Conservation (phyloP, 2,888 invertebrate genomes). For the Torymus aiolomorphi region DNA sequence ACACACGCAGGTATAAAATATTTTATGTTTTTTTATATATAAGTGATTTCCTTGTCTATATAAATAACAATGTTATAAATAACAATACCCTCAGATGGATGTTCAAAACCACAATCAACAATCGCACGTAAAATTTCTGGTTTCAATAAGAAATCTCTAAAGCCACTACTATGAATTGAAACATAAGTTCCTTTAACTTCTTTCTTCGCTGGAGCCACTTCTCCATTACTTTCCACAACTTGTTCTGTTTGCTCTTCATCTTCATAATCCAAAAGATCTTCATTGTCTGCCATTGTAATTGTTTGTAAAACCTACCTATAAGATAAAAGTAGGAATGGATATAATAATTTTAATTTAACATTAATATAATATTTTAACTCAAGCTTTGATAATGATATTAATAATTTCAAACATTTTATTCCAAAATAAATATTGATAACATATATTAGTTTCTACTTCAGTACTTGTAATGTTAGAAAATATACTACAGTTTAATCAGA, state of each 20-base stretch:
- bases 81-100: slow-evolving; percentile 95
- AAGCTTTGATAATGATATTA: too few relatives aligned
- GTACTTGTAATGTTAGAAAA: too few relatives aligned
- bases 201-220: slow-evolving; percentile 84
- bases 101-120: slow-evolving; percentile 99
- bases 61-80: too few relatives aligned
- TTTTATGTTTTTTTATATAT: slow-evolving; percentile 47
- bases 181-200: slow-evolving; percentile 98
- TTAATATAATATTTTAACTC: too few relatives aligned
- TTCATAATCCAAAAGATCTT: slow-evolving; percentile 99
- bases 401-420: too few relatives aligned
- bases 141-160: slow-evolving; percentile 97
- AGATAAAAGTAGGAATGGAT: not conserved
- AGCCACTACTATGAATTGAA: slow-evolving; percentile 99
- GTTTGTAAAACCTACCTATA: too few relatives aligned
- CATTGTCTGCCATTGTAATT: slow-evolving; percentile 86
- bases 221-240: slow-evolving; percentile 83
- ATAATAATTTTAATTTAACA: not conserved
- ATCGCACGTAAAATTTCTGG: slow-evolving; percentile 98
- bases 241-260: slow-evolving; percentile 96
- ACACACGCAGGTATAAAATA: too few relatives aligned
- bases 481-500: too few relatives aligned
- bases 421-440: too few relatives aligned
- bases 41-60: not conserved
- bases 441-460: too few relatives aligned